Percentiles rank a stretch among this genome's conserved stretches.
phyloP scores from a whole-genome alignment of 2,797 vertebrate species.

The Rousettus madagascariensis region DNA sequence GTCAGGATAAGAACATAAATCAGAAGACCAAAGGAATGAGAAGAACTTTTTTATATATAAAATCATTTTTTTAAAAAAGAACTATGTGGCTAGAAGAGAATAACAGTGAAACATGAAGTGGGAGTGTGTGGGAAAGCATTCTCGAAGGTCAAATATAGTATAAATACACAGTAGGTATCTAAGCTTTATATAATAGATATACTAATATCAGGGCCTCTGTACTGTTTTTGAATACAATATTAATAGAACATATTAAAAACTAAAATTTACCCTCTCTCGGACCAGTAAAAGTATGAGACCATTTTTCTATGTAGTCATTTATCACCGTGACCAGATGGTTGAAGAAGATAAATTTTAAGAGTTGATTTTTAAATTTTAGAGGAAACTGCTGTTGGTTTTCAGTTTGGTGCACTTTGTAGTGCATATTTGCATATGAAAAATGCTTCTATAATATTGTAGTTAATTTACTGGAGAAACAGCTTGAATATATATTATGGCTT shows the following conservation, averaged over 20 bases:
- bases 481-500: slow-evolving; percentile 19
- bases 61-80: background rate
- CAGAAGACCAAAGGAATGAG: background rate
- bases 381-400: slow-evolving; percentile 40
- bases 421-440: slow-evolving; percentile 57
- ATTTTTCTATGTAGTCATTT: slow-evolving; percentile 33
- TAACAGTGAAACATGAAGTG: background rate
- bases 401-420: background rate
- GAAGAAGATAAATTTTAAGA: slow-evolving; percentile 62
- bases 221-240: background rate
- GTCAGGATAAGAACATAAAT: background rate
- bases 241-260: slow-evolving; percentile 27
- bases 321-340: slow-evolving; percentile 58
- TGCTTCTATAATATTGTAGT: slow-evolving; percentile 27
- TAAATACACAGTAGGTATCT: background rate
- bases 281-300: slow-evolving; percentile 21
- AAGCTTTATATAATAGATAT: background rate
- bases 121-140: background rate
- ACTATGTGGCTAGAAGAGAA: background rate
- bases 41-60: slow-evolving; percentile 12
- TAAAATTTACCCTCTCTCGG: slow-evolving; percentile 20
- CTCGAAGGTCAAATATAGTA: background rate
- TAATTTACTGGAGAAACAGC: slow-evolving; percentile 31
- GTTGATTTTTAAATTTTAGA: slow-evolving; percentile 52
- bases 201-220: background rate